Evolutionary conservation across 1,140 invertebrate species (phyloP), one percentile per base, ranked within the genome.

Genomic region (Lucilia cuprina): DNA sequence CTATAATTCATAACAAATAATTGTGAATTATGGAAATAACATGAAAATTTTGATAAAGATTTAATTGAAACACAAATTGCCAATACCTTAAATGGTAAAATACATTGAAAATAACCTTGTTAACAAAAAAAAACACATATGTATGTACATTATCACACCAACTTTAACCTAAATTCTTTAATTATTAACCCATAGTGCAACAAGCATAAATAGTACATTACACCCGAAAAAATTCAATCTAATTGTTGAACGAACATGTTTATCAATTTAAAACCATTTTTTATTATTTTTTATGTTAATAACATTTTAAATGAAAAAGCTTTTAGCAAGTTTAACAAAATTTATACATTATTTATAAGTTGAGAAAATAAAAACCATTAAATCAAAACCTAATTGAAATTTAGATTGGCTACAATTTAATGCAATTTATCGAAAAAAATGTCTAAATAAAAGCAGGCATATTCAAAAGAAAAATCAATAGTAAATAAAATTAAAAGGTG

Each of bases 271-370:
- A 47, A 80, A 80, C n/a, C 25, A 50, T 50, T 50, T 47, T 47
- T 41, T 41, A 41, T 41, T 2, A 2, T 3, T 41, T 3, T 10
- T 0, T 55, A 55, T 17, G 12, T 55, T 41, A 34, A 77, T 41
- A 77, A 77, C 35, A n/a, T 17, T 19, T 41, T 77, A 77, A 41
- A 77, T 77, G 34, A n/a, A 77, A 77, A 77, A 41, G 74, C 74
- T 77, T 77, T 77, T 77, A 77, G 74, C 74, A 41, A 8, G 74
- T 77, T 75, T 75, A 25, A 14, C 74, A 77, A 35, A 55, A 55
- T 17, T 55, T 55, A 14, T 55, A 74, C 25, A 74, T 34, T 74
- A 74, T 74, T 74, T 30, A 74, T 30, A n/a, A 74, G 25, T 9
- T 41, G 74, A 41, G 35, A 41, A 41, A 13, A n/a, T n/a, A 30